Evolutionary conservation across 2,888 invertebrate genomes (phyloP), one percentile per base, ranked within the genome.

Genomic region (Siphlonurus alternatus): DNA sequence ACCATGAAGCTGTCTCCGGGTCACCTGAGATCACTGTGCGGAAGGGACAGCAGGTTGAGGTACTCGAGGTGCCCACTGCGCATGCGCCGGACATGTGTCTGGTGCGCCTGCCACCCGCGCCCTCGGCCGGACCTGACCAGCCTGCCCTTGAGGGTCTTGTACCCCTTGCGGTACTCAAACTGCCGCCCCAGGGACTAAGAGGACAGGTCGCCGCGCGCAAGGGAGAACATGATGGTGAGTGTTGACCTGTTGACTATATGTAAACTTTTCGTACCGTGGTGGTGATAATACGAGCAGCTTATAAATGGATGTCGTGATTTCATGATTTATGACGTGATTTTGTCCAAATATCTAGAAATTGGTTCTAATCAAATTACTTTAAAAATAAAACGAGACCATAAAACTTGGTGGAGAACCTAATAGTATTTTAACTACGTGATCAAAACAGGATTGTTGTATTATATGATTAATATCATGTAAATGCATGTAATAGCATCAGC

Each of bases 31-130:
- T 95, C 70, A 85, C 85, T 63, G 93, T 96, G 59, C 81, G 81
- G 67, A 92, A 93, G 75, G 95, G 95, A 23, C 94, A 94, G 77
- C 94, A 94, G 77, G 94, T 95, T 67, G 95, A 95, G 75, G 87
- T 95, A 68, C 79, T 95, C 69, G 94, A 95, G 74, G 80, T 84
- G 67, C 85, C 86, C 72, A 78, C 83, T 66, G 78, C 73, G 25
- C 70, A 72, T 62, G 82, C 70, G 78, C 86, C 71, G 78, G 83
- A 66, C 86, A 76, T 77, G 77, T 77, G 77, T 19, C 71, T 70
- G 75, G 83, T 75, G 76, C 75, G 78, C 77, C 75, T 77, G 73
- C 19, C 63, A 5, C 20, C 18, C 59, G 3, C 23, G 18, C 25
- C n/a, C 25, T 69, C 70, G 24, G 66, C 71, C 1, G 72, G 72